Evolutionary conservation across 2,797 vertebrate species (phyloP).

Genomic region (Margarornis squamiger): DNA sequence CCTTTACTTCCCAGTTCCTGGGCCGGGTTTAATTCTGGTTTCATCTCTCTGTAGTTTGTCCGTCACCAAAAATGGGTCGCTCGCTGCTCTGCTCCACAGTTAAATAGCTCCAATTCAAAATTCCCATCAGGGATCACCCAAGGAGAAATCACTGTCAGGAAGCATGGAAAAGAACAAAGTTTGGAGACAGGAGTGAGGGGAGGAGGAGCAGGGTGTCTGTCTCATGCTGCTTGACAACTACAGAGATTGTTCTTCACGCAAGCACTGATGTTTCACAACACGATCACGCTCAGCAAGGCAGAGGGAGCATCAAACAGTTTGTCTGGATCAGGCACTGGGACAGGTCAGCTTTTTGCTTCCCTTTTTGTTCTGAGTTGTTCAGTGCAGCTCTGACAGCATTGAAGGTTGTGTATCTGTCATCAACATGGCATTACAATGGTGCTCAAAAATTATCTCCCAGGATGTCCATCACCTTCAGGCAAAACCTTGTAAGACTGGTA

Average conservation of each 20-base stretch:
- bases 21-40: background rate
- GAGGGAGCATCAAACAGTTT: background rate
- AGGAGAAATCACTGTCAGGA: background rate
- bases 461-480: background rate
- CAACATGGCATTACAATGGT: accelerated
- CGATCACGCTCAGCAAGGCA: accelerated
- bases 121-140: background rate
- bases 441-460: background rate
- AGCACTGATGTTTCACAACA: background rate
- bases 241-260: background rate
- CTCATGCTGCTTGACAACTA: background rate
- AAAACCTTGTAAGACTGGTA: background rate
- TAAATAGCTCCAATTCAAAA: background rate
- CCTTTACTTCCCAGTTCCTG: background rate
- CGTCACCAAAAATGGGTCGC: background rate
- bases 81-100: accelerated
- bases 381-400: background rate
- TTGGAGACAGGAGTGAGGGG: background rate
- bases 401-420: background rate
- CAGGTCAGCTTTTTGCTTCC: background rate
- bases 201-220: background rate
- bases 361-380: background rate
- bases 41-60: background rate
- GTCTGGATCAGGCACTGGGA: background rate
- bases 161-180: background rate